Conservation (phyloP, 2,797 vertebrate genomes). For the Falco biarmicus region DNA sequence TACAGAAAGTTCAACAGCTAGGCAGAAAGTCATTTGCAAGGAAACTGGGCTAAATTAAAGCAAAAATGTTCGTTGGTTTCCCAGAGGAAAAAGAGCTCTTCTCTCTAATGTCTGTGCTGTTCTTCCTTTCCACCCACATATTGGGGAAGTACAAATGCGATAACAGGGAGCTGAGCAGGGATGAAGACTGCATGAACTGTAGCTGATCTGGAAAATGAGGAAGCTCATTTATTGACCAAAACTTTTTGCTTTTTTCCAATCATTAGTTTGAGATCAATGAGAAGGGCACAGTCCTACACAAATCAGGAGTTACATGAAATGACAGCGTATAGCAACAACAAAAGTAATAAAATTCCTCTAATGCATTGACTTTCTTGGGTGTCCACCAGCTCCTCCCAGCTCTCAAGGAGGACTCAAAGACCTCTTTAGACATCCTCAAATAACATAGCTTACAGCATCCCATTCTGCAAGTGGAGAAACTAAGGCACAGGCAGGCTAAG, state of each 20-base stretch:
- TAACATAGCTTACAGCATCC: not conserved
- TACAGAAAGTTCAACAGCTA: constrained; percentile 16
- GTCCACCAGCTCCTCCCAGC: not conserved
- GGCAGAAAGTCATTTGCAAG: constrained; percentile 35
- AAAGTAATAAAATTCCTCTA: not conserved
- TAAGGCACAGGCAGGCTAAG: not conserved
- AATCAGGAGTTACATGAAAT: not conserved
- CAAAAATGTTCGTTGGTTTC: not conserved
- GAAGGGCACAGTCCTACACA: not conserved
- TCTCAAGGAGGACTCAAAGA: not conserved
- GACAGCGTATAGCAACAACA: not conserved
- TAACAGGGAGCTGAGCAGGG: not conserved
- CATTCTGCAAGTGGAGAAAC: not conserved
- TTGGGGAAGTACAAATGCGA: not conserved
- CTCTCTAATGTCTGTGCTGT: not conserved
- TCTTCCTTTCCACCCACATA: constrained; percentile 5
- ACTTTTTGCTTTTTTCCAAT: not conserved
- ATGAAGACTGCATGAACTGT: not conserved
- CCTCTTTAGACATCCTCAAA: not conserved
- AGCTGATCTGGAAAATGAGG: not conserved
- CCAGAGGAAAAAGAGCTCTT: not conserved
- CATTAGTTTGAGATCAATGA: not conserved
- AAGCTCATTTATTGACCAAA: not conserved
- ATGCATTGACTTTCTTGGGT: not conserved
- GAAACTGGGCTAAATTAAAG: constrained; percentile 12